Base-by-base conservation (phyloP, 2,113 vertebrate genomes). In the Tichodroma muraria region DNA sequence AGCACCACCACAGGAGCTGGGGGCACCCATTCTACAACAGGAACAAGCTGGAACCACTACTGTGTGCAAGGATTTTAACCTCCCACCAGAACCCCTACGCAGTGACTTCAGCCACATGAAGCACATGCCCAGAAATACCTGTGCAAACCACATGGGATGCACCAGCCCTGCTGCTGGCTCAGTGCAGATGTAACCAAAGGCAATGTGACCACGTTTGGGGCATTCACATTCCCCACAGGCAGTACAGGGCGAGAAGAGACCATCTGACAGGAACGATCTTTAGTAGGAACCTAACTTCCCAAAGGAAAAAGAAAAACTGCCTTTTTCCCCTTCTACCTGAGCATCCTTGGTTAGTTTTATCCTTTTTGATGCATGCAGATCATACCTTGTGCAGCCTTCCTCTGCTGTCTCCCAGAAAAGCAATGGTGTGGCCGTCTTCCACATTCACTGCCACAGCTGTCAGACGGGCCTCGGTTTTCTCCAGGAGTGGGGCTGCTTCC, bases 311-410 rank as follows among this genome's bases (percentile, higher is more conserved):
- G n/a, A 71, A n/a, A 89, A 66, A n/a, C 9, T 28, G 21, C 30
- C 24, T 49, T 72, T 78, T 72, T 2, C 24, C 60, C 14, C 45
- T 40, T 86, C 18, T 31, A 42, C 44, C 35, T 64, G 18, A 86
- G 54, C 52, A 52, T 30, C 15, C 20, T 13, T 17, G 15, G 30
- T 45, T 17, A 47, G 22, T 24, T 94, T 80, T 35, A 77, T 45
- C 11, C 22, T 50, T 68, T 71, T 25, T 42, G 56, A 40, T 6
- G 9, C 57, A 40, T 47, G 52, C 47, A 47, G 35, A 44, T 65
- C 95, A 50, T 98, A 99, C 99, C 98, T 99, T 99, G 88, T 99
- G 98, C 60, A 99, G 97, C 44, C 97, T 98, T 40, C 99, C 99
- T 93, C 97, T 98, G 93, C 98, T 98, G 95, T 99, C 99, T 79